A percentile compares a stretch with the other conserved stretches of the same genome.
Conservation (phyloP, 1,140 invertebrate species). For the Thrips palmi region DNA sequence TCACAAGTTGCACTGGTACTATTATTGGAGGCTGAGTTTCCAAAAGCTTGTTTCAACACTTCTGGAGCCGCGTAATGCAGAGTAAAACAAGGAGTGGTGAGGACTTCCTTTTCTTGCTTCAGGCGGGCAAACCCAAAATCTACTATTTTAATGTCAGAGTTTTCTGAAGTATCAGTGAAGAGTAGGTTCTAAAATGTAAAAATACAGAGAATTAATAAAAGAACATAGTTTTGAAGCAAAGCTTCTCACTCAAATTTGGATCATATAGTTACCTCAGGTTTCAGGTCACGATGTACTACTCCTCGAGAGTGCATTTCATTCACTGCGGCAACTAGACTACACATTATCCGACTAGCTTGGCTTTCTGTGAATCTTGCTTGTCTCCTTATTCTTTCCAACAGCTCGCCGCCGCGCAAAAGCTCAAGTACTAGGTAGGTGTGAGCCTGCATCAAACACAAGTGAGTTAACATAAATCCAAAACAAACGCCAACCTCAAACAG, state of each 20-base stretch:
- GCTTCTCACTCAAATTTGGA: too few species aligned
- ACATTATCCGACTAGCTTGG: slow-evolving; percentile 48
- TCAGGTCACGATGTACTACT: slow-evolving; percentile 76
- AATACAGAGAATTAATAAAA: slow-evolving; percentile 10
- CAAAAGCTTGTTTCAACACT: slow-evolving; percentile 42
- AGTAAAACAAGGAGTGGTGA: slow-evolving; percentile 74
- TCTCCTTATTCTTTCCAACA: slow-evolving; percentile 46
- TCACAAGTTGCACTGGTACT: too few species aligned
- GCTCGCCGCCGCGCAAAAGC: slow-evolving; percentile 68
- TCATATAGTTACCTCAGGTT: slow-evolving; percentile 57
- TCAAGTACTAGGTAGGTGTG: slow-evolving; percentile 79
- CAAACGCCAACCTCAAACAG: not conserved
- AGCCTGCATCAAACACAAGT: slow-evolving; percentile 17
- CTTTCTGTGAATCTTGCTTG: slow-evolving; percentile 46
- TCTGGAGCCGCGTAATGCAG: slow-evolving; percentile 84
- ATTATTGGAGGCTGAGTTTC: too few species aligned
- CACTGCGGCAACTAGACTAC: slow-evolving; percentile 62
- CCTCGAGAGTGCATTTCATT: slow-evolving; percentile 60
- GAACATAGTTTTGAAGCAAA: slow-evolving; percentile 1
- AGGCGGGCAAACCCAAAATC: slow-evolving; percentile 81
- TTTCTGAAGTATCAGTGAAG: slow-evolving; percentile 38
- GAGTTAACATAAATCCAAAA: slow-evolving; percentile 4
- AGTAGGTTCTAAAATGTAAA: slow-evolving; percentile 43
- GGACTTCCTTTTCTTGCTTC: slow-evolving; percentile 37
- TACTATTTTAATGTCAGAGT: slow-evolving; percentile 60